Evolutionary conservation across 1,140 invertebrate genomes (phyloP).

Genomic region (Limonius californicus): DNA sequence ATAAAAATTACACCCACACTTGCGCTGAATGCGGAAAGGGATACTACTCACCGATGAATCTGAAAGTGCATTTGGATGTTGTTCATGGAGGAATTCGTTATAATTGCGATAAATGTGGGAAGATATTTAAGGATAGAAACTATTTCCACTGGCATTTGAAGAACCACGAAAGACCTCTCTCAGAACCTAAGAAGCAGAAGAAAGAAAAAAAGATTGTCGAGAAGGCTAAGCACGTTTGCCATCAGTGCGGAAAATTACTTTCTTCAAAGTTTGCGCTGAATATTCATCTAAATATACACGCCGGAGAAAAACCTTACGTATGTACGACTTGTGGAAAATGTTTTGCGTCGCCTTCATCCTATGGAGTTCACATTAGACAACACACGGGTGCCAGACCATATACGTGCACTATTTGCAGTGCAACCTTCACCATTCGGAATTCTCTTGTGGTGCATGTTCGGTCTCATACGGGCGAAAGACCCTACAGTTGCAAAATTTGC

Average conservation of each 20-base stretch:
- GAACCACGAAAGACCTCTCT: no score
- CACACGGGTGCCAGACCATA: slow-evolving; percentile 46
- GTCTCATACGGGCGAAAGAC: slow-evolving; percentile 57
- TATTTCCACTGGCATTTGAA: no score
- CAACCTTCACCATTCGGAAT: slow-evolving; percentile 30
- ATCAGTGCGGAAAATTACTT: no score
- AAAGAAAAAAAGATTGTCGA: no score
- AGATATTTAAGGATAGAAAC: no score
- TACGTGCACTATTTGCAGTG: slow-evolving; percentile 27
- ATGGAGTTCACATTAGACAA: slow-evolving; percentile 50
- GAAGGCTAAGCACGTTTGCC: no score
- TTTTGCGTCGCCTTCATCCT: slow-evolving; percentile 49
- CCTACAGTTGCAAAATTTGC: slow-evolving; percentile 61
- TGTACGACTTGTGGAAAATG: slow-evolving; percentile 62
- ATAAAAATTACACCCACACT: slow-evolving; percentile 11
- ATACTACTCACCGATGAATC: slow-evolving; percentile 19
- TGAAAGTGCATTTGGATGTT: slow-evolving; percentile 10
- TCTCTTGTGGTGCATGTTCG: slow-evolving; percentile 36
- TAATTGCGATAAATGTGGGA: no score
- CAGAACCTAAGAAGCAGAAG: no score
- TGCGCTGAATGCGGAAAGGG: slow-evolving; percentile 26
- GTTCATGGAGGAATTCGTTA: slow-evolving; percentile 20
- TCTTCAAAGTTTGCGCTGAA: slow-evolving; percentile 51
- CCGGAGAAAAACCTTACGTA: slow-evolving; percentile 69
- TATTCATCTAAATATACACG: slow-evolving; percentile 71